phyloP scores from a whole-genome alignment of 1,140 invertebrate genomes.

The Drosophila repleta region DNA sequence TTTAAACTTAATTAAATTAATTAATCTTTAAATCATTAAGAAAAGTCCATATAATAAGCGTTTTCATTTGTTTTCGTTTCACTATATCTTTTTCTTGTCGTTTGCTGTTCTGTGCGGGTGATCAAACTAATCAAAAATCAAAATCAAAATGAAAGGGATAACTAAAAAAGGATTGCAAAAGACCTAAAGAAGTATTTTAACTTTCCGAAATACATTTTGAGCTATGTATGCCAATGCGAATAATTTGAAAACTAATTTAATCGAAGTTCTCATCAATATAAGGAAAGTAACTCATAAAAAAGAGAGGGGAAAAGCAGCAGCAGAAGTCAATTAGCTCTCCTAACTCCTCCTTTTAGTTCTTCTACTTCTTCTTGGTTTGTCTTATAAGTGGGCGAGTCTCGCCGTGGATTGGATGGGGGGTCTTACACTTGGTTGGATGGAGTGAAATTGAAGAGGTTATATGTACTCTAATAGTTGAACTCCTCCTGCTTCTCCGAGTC shows the following conservation, averaged over 20 bases:
- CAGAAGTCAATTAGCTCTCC: background rate
- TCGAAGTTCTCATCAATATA: background rate
- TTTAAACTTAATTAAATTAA: constrained; percentile 59
- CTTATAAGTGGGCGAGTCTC: background rate
- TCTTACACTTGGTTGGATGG: constrained; percentile 8
- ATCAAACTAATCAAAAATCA: too few relatives aligned
- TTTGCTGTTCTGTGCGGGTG: constrained; percentile 7
- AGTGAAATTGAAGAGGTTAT: background rate
- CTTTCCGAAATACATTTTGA: constrained; percentile 11
- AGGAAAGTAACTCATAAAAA: background rate
- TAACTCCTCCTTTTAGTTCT: background rate
- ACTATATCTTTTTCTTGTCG: constrained; percentile 47
- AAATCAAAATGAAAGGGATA: too few relatives aligned
- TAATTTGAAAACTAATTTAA: constrained; percentile 1
- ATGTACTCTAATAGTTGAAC: constrained; percentile 60
- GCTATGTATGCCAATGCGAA: constrained; percentile 6
- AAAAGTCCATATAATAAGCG: constrained; percentile 76
- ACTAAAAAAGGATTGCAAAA: background rate
- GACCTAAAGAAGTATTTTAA: too few relatives aligned
- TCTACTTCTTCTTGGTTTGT: background rate
- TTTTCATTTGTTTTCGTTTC: constrained; percentile 72
- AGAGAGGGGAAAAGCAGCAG: background rate
- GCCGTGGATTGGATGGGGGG: too few relatives aligned
- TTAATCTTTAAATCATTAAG: constrained; percentile 63
- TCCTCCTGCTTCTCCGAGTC: constrained; percentile 93